Base-by-base conservation (phyloP, 1,140 invertebrate genomes). In the Diorhabda carinulata region DNA sequence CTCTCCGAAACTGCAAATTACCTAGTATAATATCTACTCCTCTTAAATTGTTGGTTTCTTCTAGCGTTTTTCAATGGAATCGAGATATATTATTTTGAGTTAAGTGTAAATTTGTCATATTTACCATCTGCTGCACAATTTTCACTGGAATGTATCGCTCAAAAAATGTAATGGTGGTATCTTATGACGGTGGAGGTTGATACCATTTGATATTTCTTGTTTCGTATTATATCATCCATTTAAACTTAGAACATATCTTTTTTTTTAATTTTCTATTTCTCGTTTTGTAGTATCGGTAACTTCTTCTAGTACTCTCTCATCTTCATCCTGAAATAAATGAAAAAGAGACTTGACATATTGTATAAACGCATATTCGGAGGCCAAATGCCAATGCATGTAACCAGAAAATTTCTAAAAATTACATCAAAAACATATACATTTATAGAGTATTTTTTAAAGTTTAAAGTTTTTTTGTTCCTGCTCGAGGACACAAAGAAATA, bases 21-120 rank as follows among this genome's bases (percentile, higher is more conserved):
- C 69, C 72, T 63, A 73, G 71, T 41, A 63, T 52, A 57, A 73
- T 71, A 63, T 73, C 60, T 8, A 73, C 44, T 6, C 69, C 69
- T 7, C 70, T 43, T 63, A 73, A 71, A 8, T 52, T 43, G 57
- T 66, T 71, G n/a, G 71, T 69, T 61, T 73, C 70, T 25, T 65
- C 64, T n/a, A 52, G 3, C 43, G 40, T 68, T 60, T 68, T 73
- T 25, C 68, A 66, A 47, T n/a, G 41, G 66, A 70, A 73, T 42
- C 56, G 42, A 43, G 40, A 41, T 8, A 60, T 57, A 25, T 66
- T 9, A 42, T 70, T 61, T 56, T n/a, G n/a, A n/a, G n/a, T n/a
- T n/a, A n/a, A n/a, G n/a, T n/a, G n/a, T n/a, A n/a, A n/a, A n/a
- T n/a, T n/a, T n/a, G n/a, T n/a, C n/a, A n/a, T n/a, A n/a, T n/a